Percentiles rank a stretch among this genome's conserved stretches.
Evolutionary conservation across 2,113 vertebrate species (phyloP).

Genomic region (Aviceda subcristata): DNA sequence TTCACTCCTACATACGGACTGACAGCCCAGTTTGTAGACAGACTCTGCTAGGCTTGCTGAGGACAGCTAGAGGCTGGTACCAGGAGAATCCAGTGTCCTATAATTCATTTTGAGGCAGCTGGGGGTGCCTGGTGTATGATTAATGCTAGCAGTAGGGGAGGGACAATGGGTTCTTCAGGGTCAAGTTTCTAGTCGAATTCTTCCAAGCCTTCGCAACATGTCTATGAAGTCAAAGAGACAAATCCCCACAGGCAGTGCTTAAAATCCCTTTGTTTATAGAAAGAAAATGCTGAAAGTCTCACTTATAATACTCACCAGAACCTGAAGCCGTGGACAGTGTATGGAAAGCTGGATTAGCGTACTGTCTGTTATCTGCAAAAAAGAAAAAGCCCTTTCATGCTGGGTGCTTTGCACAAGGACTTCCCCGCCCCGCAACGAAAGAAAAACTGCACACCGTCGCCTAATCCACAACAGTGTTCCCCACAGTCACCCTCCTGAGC

Average conservation of each 20-base stretch:
- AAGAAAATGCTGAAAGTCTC: not conserved
- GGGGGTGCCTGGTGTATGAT: not conserved
- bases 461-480: not conserved
- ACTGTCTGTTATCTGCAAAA: constrained; percentile 90
- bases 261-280: not conserved
- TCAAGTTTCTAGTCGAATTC: not conserved
- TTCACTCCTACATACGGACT: accelerated
- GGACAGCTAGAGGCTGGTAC: not conserved
- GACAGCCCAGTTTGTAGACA: not conserved
- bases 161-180: not conserved
- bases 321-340: constrained; percentile 96
- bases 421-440: accelerated
- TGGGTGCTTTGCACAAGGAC: not conserved
- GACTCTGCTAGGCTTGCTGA: not conserved
- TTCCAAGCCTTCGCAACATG: accelerated
- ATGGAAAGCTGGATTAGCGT: constrained; percentile 96
- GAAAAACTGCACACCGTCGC: not conserved
- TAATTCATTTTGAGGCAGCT: not conserved
- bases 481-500: not conserved
- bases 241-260: not conserved
- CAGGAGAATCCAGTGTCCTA: not conserved
- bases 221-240: not conserved
- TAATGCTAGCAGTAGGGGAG: not conserved
- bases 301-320: constrained; percentile 83
- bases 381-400: not conserved